phyloP scores from a whole-genome alignment of 2,888 invertebrate genomes.

The Parochlus steinenii region DNA sequence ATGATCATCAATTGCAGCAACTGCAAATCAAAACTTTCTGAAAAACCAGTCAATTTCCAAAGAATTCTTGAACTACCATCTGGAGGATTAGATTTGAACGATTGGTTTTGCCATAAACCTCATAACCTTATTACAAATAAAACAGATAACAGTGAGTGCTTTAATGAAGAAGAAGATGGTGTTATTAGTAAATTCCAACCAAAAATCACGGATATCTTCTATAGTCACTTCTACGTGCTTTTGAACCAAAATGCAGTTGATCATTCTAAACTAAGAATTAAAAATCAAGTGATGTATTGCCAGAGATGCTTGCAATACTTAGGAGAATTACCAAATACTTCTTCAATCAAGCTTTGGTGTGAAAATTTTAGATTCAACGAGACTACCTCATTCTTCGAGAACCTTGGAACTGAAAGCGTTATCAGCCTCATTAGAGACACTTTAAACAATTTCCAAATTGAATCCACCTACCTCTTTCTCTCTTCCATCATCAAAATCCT shows the following conservation, averaged over 20 bases:
- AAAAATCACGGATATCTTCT: constrained; percentile 14
- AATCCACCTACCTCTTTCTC: too few species aligned
- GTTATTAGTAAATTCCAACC: constrained; percentile 12
- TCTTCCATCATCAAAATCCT: constrained; percentile 7
- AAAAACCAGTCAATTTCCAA: constrained; percentile 11
- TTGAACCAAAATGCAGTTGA: constrained; percentile 11
- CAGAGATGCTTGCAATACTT: constrained; percentile 15
- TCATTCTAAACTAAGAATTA: constrained; percentile 9
- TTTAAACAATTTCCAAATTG: not conserved
- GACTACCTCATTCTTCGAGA: not conserved
- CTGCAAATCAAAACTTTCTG: constrained; percentile 12
- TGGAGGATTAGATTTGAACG: constrained; percentile 14
- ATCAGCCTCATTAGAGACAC: constrained; percentile 6
- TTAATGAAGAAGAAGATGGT: constrained; percentile 8
- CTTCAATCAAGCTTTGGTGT: constrained; percentile 5
- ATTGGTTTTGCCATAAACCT: constrained; percentile 15
- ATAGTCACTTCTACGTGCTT: constrained; percentile 15
- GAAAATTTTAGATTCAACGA: constrained; percentile 5
- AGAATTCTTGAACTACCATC: constrained; percentile 16
- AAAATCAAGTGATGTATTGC: constrained; percentile 14
- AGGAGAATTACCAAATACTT: constrained; percentile 19
- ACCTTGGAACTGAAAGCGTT: constrained; percentile 1
- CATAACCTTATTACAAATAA: not conserved
- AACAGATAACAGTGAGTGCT: too few species aligned
- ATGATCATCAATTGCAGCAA: constrained; percentile 11